A percentile compares a stretch with the other conserved stretches of the same genome.
phyloP scores from a whole-genome alignment of 2,888 invertebrate species.

The Osmoderma eremita region DNA sequence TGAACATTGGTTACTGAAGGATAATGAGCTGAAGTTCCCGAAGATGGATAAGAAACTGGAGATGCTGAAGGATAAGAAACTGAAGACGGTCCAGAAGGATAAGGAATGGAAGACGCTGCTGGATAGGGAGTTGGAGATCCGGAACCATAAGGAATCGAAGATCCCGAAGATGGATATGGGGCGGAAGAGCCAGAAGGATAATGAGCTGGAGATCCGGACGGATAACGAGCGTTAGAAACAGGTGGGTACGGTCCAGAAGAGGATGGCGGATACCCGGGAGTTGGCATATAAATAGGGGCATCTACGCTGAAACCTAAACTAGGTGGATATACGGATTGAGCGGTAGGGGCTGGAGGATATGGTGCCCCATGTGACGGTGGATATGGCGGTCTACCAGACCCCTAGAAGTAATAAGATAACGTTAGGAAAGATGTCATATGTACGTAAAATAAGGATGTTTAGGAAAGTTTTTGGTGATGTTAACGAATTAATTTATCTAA shows the following conservation, averaged over 20 bases:
- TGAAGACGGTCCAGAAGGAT: constrained; percentile 25
- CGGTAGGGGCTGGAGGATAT: constrained; percentile 56
- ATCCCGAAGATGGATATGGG: constrained; percentile 3
- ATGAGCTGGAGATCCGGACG: constrained; percentile 59
- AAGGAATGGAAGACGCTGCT: constrained; percentile 27
- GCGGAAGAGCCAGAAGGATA: constrained; percentile 61
- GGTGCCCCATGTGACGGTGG: constrained; percentile 51
- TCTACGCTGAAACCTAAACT: constrained; percentile 66
- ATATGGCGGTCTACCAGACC: constrained; percentile 39
- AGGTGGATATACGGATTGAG: constrained; percentile 56
- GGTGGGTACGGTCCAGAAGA: constrained; percentile 44
- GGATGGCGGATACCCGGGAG: constrained; percentile 47
- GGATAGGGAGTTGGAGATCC: constrained; percentile 28
- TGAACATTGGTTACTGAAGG: constrained; percentile 25
- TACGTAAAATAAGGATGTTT: too few relatives aligned
- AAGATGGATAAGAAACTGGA: constrained; percentile 21
- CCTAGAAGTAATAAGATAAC: constrained; percentile 41
- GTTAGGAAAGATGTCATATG: constrained; percentile 9
- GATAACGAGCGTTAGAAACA: too few relatives aligned
- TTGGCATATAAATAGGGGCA: constrained; percentile 64
- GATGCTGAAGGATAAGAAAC: constrained; percentile 1
- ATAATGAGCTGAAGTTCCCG: constrained; percentile 49
- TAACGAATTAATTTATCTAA: not conserved
- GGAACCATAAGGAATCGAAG: constrained; percentile 26
- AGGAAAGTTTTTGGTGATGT: not conserved